These are phyloP conservation scores for Callopanchax toddi DNA, from an alignment of 2,113 vertebrate species.

Conservation along the genomic window DNA sequence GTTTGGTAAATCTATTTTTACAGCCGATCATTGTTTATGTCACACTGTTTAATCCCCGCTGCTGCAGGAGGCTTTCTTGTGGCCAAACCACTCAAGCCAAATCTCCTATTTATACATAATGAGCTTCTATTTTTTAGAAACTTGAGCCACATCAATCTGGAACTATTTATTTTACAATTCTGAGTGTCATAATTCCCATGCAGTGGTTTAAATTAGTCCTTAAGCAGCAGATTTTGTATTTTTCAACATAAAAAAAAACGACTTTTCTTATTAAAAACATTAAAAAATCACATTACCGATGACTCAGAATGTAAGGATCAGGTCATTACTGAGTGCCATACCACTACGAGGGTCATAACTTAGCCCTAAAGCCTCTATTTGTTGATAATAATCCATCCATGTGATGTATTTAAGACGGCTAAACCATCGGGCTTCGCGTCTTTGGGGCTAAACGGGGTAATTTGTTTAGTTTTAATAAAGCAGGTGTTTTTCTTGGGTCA, in stretches of 20 bases:
- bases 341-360: slow-evolving; percentile 32
- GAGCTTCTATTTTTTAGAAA: slow-evolving; percentile 17
- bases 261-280: no score
- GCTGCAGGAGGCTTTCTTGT: slow-evolving; percentile 49
- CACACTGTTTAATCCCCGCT: slow-evolving; percentile 39
- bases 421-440: slow-evolving; percentile 23
- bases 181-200: slow-evolving; percentile 16
- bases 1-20: slow-evolving; percentile 62
- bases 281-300: no score
- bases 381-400: slow-evolving; percentile 56
- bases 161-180: slow-evolving; percentile 58
- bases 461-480: slow-evolving; percentile 82
- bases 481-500: slow-evolving; percentile 77
- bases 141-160: slow-evolving; percentile 57
- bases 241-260: no score
- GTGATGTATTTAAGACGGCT: slow-evolving; percentile 39
- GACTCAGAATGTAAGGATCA: no score
- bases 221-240: neutral
- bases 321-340: slow-evolving; percentile 11
- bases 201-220: neutral
- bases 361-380: slow-evolving; percentile 37
- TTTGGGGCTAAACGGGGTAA: slow-evolving; percentile 64
- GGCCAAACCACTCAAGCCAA: slow-evolving; percentile 39
- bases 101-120: slow-evolving; percentile 44
- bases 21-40: slow-evolving; percentile 53